Evolutionary conservation across 1,140 invertebrate genomes (phyloP).

Genomic region (Lepeophtheirus salmonis): DNA sequence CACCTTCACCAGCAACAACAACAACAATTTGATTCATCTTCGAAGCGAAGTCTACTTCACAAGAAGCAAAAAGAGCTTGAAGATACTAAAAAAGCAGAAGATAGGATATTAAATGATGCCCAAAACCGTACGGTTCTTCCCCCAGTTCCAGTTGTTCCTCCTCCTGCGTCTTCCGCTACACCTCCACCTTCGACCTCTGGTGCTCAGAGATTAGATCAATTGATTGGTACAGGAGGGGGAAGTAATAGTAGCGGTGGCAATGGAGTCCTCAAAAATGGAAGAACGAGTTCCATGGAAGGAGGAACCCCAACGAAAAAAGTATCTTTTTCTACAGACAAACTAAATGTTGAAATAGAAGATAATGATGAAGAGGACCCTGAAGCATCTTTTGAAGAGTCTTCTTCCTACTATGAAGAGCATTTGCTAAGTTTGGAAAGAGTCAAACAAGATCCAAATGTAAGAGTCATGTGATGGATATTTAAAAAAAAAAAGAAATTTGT

Average conservation of each 20-base stretch:
- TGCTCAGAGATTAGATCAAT: constrained; percentile 32
- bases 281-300: constrained; percentile 14
- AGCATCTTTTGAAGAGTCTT: constrained; percentile 24
- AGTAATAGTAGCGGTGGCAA: constrained; percentile 17
- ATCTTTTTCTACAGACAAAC: constrained; percentile 37
- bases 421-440: constrained; percentile 18
- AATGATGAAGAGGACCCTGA: background rate
- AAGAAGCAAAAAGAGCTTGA: constrained; percentile 26
- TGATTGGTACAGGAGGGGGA: constrained; percentile 32
- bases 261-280: too few relatives aligned
- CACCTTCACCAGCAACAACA: too few relatives aligned
- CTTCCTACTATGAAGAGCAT: constrained; percentile 10
- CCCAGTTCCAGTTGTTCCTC: constrained; percentile 23
- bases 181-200: constrained; percentile 22
- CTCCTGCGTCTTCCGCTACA: constrained; percentile 20
- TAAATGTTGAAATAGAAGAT: constrained; percentile 52
- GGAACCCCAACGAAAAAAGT: constrained; percentile 14
- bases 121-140: constrained; percentile 25
- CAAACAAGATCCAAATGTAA: constrained; percentile 15
- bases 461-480: constrained; percentile 7
- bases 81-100: constrained; percentile 27
- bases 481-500: background rate
- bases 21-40: too few relatives aligned
- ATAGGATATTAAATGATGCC: constrained; percentile 26
- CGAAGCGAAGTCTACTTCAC: constrained; percentile 33